phyloP scores from a whole-genome alignment of 2,888 invertebrate species.

The Eristalis arbustorum region DNA sequence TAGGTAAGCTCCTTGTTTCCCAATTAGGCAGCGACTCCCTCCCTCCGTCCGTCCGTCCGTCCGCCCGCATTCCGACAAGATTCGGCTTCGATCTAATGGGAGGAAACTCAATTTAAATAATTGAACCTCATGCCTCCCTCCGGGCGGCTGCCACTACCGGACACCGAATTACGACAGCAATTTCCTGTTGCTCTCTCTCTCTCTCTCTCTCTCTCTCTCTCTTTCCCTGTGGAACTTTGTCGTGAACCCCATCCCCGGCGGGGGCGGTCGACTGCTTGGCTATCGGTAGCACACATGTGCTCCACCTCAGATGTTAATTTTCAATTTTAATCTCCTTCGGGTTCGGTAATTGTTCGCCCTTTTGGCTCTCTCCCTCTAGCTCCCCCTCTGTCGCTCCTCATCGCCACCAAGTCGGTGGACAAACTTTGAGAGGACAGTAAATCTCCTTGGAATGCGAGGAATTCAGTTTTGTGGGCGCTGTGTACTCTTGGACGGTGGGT shows the following conservation, averaged over 20 bases:
- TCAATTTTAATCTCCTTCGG: constrained; percentile 17
- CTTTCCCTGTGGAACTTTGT: background rate
- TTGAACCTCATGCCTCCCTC: background rate
- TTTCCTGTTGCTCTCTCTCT: background rate
- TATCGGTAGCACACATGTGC: background rate
- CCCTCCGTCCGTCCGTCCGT: background rate
- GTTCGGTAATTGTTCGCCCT: background rate
- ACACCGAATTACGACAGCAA: background rate
- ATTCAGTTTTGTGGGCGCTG: background rate
- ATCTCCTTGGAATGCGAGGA: background rate
- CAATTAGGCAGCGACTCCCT: background rate
- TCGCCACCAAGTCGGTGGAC: constrained; percentile 1
- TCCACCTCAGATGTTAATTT: constrained; percentile 7
- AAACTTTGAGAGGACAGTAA: constrained; percentile 19
- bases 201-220: background rate
- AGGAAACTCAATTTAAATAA: background rate
- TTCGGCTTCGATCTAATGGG: background rate
- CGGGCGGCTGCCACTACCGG: background rate
- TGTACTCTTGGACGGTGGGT: background rate
- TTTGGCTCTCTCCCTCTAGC: background rate
- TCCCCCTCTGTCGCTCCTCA: background rate
- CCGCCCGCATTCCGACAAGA: background rate
- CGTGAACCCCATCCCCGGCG: background rate
- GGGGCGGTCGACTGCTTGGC: background rate
- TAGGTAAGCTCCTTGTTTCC: background rate